Percentiles rank a stretch among this genome's conserved stretches.
phyloP scores from a whole-genome alignment of 2,113 vertebrate species.

The Stigmatopora argus region DNA sequence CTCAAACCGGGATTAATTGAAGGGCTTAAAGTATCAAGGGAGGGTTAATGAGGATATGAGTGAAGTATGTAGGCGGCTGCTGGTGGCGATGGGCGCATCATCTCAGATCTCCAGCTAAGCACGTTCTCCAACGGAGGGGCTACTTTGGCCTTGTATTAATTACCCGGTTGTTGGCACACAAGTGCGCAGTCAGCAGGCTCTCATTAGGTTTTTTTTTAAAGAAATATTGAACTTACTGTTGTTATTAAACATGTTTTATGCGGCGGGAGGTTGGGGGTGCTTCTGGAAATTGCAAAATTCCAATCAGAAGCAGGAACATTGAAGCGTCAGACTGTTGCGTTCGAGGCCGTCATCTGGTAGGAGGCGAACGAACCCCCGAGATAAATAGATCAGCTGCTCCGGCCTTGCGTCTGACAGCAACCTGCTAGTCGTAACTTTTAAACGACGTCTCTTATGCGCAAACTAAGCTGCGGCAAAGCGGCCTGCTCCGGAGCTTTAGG shows the following conservation, averaged over 20 bases:
- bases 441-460: slow-evolving; percentile 35
- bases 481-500: slow-evolving; percentile 13
- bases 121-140: slow-evolving; percentile 44
- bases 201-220: slow-evolving; percentile 66
- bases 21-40: slow-evolving; percentile 50
- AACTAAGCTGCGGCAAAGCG: slow-evolving; percentile 15
- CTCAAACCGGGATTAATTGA: slow-evolving; percentile 57
- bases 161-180: slow-evolving; percentile 56
- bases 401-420: slow-evolving; percentile 43
- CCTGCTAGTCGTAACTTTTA: slow-evolving; percentile 51
- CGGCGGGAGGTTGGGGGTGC: slow-evolving; percentile 46
- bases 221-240: slow-evolving; percentile 64
- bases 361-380: slow-evolving; percentile 28
- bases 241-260: slow-evolving; percentile 59
- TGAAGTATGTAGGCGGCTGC: slow-evolving; percentile 48
- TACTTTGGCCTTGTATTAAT: slow-evolving; percentile 57
- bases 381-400: slow-evolving; percentile 49
- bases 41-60: slow-evolving; percentile 62
- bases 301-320: slow-evolving; percentile 58
- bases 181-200: slow-evolving; percentile 66
- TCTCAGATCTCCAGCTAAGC: slow-evolving; percentile 58
- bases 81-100: slow-evolving; percentile 41
- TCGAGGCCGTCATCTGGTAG: slow-evolving; percentile 39
- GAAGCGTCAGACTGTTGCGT: slow-evolving; percentile 39
- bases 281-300: slow-evolving; percentile 54